Evolutionary conservation across 2,797 vertebrate genomes (phyloP), one percentile per base, ranked within the genome.

Genomic region (Falco biarmicus): DNA sequence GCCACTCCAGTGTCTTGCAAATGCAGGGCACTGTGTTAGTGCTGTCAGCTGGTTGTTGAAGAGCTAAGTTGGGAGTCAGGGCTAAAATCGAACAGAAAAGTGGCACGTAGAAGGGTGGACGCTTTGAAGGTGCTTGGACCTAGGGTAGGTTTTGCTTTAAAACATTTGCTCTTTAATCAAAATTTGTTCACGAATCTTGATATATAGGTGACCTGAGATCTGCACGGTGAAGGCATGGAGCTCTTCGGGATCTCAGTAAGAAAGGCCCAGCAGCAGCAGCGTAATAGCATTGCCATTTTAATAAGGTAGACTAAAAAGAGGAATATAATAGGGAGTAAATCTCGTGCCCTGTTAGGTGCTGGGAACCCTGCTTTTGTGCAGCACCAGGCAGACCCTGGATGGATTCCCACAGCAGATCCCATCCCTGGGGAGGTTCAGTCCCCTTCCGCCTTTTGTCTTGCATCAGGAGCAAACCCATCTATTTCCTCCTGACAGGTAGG

Each of bases 51-150:
- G 74, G 43, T 19, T 68, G 19, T 6, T 37, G 34, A 53, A 50
- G 15, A 34, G 29, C 51, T 69, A 48, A 92, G 41, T 16, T 2
- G 0, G 12, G 7, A 64, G 41, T 65, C 22, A 16, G 45, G 50
- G 45, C 39, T 82, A 41, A 77, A 68, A 53, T 13, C 1, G 1
- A 7, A 7, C 29, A 34, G 25, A 11, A 64, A 69, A 82, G 31
- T 20, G 50, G 11, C 39, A 7, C 34, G 81, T 53, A 24, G 20
- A 57, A 53, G 13, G 22, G 41, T 0, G 0, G 59, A 68, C 64
- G 12, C 15, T 71, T 65, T 65, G 61, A 51, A 70, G 51, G 29
- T 0, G 0, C 12, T 85, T 60, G 65, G 32, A 64, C 29, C 9
- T 15, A 31, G 25, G 50, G 2, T 32, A 21, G 15, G 7, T 37